Conservation (phyloP, 2,113 vertebrate genomes). For the Eudyptes chrysolophus region DNA sequence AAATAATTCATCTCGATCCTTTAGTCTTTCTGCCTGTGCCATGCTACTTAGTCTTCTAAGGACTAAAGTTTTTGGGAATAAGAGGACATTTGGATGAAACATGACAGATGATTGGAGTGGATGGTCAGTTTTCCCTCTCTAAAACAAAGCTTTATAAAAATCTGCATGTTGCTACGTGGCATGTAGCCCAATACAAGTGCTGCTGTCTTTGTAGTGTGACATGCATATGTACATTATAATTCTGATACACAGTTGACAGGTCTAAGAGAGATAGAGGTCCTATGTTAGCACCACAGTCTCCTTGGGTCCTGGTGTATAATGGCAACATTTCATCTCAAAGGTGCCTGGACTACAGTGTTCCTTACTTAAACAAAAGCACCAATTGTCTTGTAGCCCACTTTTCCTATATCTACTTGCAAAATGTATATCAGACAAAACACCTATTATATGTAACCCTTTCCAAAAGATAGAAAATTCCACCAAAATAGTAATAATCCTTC, state of each 20-base stretch:
- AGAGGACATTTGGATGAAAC: background rate
- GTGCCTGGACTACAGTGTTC: background rate
- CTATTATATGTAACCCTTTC: background rate
- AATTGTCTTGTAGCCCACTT: background rate
- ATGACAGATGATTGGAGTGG: background rate
- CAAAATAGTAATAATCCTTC: background rate
- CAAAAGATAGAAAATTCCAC: background rate
- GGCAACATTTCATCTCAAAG: background rate
- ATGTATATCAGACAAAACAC: background rate
- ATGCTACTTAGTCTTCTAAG: background rate
- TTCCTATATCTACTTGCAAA: background rate
- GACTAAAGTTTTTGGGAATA: background rate
- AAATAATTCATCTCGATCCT: background rate
- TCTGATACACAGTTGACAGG: background rate
- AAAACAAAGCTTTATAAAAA: background rate
- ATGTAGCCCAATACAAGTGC: background rate
- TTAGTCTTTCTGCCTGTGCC: background rate
- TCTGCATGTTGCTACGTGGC: accelerated
- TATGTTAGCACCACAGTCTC: background rate
- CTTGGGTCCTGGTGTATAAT: background rate
- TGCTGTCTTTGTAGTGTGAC: background rate
- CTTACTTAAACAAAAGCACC: background rate
- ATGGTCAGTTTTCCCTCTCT: background rate
- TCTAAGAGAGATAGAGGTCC: background rate
- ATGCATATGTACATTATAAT: accelerated